Base-by-base conservation (phyloP, 1,140 invertebrate genomes). In the Leguminivora glycinivorella region DNA sequence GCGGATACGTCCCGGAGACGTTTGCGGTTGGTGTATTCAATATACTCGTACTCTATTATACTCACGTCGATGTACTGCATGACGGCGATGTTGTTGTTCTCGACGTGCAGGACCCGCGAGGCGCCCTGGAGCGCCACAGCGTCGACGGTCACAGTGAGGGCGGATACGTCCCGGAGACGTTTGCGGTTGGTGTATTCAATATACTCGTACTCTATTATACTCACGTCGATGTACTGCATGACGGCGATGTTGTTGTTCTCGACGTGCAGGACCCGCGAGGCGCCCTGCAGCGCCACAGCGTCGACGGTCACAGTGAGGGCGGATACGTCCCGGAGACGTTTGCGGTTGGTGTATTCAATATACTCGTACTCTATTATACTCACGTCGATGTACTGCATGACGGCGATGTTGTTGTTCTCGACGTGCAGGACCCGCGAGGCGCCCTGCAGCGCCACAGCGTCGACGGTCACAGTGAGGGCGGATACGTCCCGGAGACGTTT, bases 121-220 rank as follows among this genome's bases (percentile, higher is more conserved):
- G 93, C 86, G 2, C 95, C 95, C 0, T 94, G 93, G 24, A 97
- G 92, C n/a, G 97, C 95, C 0, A 97, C 97, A 0, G 96, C 95
- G 84, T 98, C 96, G 0, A 98, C 89, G 2, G 93, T 93, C 0
- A 98, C 93, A 0, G 93, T 94, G 9, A 98, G 89, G 29, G 94
- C 93, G 56, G 96, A 97, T 4, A 98, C 96, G 75, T 97, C 96
- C 47, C 96, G 92, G 66, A 97, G 93, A 34, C 96, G 94, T 43
- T 97, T 95, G 56, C 95, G 94, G 26, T 96, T 95, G 0, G 98
- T 98, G 86, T 98, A 99, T 76, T 98, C 96, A 78, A 97, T 97
- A n/a, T n/a, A n/a, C n/a, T n/a, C 17, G 12, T 10, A 56, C 43
- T n/a, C n/a, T 19, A 52, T 12, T 43, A 31, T 70, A 83, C 86